These are phyloP conservation scores for Nematopogon swammerdamellus DNA, from an alignment of 2,888 invertebrate genomes.

Conservation along the genomic window DNA sequence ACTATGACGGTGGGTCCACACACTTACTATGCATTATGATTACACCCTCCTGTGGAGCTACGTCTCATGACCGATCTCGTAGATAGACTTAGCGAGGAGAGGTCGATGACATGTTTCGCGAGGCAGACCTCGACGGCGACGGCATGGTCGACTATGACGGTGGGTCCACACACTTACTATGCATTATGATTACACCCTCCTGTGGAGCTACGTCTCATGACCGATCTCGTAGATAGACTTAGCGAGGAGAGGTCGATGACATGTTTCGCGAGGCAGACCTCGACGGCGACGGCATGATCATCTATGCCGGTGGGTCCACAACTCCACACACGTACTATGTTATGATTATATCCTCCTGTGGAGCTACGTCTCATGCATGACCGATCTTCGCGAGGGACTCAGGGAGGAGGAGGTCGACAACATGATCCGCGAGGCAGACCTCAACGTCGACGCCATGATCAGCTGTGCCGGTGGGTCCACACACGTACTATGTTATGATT, in stretches of 20 bases:
- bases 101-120: slow-evolving; percentile 88
- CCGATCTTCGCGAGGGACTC: slow-evolving; percentile 79
- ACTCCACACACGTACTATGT: slow-evolving; percentile 10
- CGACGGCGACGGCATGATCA: slow-evolving; percentile 85
- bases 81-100: slow-evolving; percentile 80
- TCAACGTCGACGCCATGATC: slow-evolving; percentile 85
- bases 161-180: slow-evolving; percentile 24
- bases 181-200: neutral
- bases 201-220: too few relatives aligned
- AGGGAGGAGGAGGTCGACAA: slow-evolving; percentile 87
- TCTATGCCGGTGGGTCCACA: slow-evolving; percentile 74
- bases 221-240: slow-evolving; percentile 75
- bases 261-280: slow-evolving; percentile 89
- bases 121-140: slow-evolving; percentile 83
- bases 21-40: neutral
- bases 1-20: slow-evolving; percentile 69
- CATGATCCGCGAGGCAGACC: slow-evolving; percentile 87
- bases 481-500: neutral
- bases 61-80: slow-evolving; percentile 87
- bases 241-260: slow-evolving; percentile 87
- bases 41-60: too few relatives aligned
- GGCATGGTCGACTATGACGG: slow-evolving; percentile 89
- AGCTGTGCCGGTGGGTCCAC: slow-evolving; percentile 72
- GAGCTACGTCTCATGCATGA: too few relatives aligned
- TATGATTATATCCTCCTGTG: too few relatives aligned